Percentiles rank a stretch among this genome's conserved stretches.
Conservation (phyloP, 2,888 invertebrate species). For the Silvanus unidentatus region DNA sequence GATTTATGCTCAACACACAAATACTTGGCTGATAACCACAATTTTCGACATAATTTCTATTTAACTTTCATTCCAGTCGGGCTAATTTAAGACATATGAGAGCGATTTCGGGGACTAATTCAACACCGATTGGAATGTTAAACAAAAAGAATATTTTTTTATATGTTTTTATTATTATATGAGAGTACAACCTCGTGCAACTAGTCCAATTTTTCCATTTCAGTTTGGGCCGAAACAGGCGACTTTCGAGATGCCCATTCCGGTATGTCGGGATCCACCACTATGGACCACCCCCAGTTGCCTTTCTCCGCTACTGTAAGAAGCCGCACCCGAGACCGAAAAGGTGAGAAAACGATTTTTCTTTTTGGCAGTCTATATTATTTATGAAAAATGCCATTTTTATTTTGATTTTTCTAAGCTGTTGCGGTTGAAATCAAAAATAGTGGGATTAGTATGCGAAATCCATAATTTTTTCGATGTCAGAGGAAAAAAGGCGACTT, state of each 20-base stretch:
- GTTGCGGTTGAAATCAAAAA: too few species aligned
- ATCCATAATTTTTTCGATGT: too few species aligned
- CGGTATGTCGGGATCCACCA: constrained; percentile 49
- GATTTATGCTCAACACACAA: constrained; percentile 30
- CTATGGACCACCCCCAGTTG: constrained; percentile 62
- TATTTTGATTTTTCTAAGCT: too few species aligned
- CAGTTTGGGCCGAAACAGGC: constrained; percentile 87
- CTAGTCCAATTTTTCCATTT: constrained; percentile 10
- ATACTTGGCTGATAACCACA: constrained; percentile 34
- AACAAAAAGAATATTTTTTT: too few species aligned
- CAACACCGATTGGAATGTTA: too few species aligned
- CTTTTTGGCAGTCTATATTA: too few species aligned
- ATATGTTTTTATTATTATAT: neutral
- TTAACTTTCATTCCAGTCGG: neutral
- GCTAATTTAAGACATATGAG: too few species aligned
- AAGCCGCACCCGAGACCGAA: constrained; percentile 57
- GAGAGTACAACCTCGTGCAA: constrained; percentile 29
- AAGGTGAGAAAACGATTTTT: constrained; percentile 48
- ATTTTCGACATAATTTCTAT: constrained; percentile 33
- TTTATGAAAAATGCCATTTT: neutral
- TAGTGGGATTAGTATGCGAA: too few species aligned
- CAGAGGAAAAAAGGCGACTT: too few species aligned
- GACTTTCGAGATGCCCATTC: constrained; percentile 83
- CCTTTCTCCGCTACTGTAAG: constrained; percentile 63
- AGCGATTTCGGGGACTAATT: too few species aligned